These are phyloP conservation scores for Drosophila paramelanica DNA, from an alignment of 2,888 invertebrate genomes.

Conservation along the genomic window DNA sequence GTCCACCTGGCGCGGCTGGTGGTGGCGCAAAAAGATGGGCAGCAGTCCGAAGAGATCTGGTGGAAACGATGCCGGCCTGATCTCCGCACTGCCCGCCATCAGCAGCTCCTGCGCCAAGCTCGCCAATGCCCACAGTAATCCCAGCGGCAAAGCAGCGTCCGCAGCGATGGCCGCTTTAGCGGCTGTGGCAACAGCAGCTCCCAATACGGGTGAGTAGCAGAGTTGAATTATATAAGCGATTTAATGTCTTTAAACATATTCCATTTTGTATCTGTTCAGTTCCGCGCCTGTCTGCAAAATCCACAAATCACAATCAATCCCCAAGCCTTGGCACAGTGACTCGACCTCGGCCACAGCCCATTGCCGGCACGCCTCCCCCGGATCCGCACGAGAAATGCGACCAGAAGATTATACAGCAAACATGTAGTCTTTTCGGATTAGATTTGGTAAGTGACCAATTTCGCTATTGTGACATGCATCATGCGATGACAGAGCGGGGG, in stretches of 20 bases:
- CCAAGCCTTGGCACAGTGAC: slow-evolving; percentile 85
- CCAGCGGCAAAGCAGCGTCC: slow-evolving; percentile 40
- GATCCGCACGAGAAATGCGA: slow-evolving; percentile 94
- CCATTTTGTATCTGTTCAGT: slow-evolving; percentile 52
- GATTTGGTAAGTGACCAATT: slow-evolving; percentile 88
- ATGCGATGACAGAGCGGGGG: background rate
- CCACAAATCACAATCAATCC: slow-evolving; percentile 84
- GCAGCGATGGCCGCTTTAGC: slow-evolving; percentile 64
- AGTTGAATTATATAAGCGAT: rapidly evolving
- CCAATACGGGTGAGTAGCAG: slow-evolving; percentile 76
- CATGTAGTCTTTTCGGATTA: slow-evolving; percentile 94
- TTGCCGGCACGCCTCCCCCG: slow-evolving; percentile 95
- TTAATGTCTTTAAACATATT: background rate
- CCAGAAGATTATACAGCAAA: slow-evolving; percentile 94
- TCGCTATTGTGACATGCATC: slow-evolving; percentile 22
- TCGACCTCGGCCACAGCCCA: slow-evolving; percentile 95
- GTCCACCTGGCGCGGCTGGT: slow-evolving; percentile 93
- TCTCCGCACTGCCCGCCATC: slow-evolving; percentile 43
- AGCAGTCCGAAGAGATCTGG: slow-evolving; percentile 67
- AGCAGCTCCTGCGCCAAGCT: slow-evolving; percentile 67
- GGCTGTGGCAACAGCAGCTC: slow-evolving; percentile 66
- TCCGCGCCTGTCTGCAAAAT: slow-evolving; percentile 83
- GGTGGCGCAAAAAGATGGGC: slow-evolving; percentile 89
- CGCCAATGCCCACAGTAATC: slow-evolving; percentile 48
- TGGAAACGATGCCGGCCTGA: slow-evolving; percentile 31